Evolutionary conservation across 2,888 invertebrate species (phyloP).

Genomic region (Philereme transversata): DNA sequence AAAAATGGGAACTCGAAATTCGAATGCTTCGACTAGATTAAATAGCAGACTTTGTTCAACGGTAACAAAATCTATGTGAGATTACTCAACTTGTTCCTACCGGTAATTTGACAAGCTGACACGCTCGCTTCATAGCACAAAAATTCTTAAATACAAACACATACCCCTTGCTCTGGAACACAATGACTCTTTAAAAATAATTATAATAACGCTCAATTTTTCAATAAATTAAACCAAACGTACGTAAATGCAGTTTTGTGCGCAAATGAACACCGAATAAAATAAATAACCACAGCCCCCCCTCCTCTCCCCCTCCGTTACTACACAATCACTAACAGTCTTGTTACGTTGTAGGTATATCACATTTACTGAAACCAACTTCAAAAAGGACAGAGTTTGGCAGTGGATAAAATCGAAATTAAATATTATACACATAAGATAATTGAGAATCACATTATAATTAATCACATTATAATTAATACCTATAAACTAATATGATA

Average conservation of each 20-base stretch:
- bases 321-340: slow-evolving; percentile 53
- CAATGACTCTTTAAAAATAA: slow-evolving; percentile 7
- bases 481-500: slow-evolving; percentile 76
- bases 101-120: slow-evolving; percentile 2
- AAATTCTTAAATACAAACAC: slow-evolving; percentile 12
- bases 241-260: slow-evolving; percentile 39
- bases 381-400: slow-evolving; percentile 63
- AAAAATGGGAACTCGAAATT: slow-evolving; percentile 38
- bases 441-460: slow-evolving; percentile 80
- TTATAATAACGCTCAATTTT: slow-evolving; percentile 17
- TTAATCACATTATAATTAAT: slow-evolving; percentile 82
- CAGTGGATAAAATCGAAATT: slow-evolving; percentile 66
- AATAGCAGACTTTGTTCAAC: slow-evolving; percentile 32
- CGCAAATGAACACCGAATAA: slow-evolving; percentile 45
- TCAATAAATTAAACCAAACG: slow-evolving; percentile 32
- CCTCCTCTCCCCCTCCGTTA: slow-evolving; percentile 35
- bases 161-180: not conserved
- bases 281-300: slow-evolving; percentile 61
- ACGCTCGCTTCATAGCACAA: slow-evolving; percentile 8
- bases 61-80: slow-evolving; percentile 34
- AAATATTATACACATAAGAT: slow-evolving; percentile 61
- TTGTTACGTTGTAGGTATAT: slow-evolving; percentile 58
- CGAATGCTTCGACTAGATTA: slow-evolving; percentile 44
- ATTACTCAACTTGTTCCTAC: not conserved
- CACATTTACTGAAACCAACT: slow-evolving; percentile 65